A percentile compares a stretch with the other conserved stretches of the same genome.
phyloP scores from a whole-genome alignment of 2,888 invertebrate genomes.

The Brenthis ino region DNA sequence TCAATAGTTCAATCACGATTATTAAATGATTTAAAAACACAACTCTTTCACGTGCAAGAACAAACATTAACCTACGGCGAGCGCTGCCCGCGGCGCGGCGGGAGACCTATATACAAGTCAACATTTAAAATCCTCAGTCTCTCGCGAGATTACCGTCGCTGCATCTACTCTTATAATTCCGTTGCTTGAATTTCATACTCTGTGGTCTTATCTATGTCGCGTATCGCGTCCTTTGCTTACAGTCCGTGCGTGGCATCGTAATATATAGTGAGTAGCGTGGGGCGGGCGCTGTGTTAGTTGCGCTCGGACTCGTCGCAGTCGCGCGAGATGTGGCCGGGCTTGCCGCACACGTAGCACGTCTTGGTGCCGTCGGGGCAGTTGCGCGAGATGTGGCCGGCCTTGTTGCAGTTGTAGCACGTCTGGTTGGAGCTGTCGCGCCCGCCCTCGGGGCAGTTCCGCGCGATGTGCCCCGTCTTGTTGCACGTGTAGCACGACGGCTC shows the following conservation, averaged over 20 bases:
- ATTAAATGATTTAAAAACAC: slow-evolving; percentile 82
- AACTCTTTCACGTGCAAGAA: slow-evolving; percentile 79
- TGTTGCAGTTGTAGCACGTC: slow-evolving; percentile 97
- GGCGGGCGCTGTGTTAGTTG: slow-evolving; percentile 69
- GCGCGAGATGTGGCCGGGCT: slow-evolving; percentile 94
- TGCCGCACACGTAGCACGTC: slow-evolving; percentile 96
- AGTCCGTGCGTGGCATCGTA: slow-evolving; percentile 73
- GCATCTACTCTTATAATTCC: slow-evolving; percentile 74
- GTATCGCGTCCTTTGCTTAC: slow-evolving; percentile 79
- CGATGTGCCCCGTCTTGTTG: slow-evolving; percentile 96
- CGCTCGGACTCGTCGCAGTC: slow-evolving; percentile 93
- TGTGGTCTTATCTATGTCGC: slow-evolving; percentile 46
- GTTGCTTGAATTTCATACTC: slow-evolving; percentile 46
- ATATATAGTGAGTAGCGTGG: slow-evolving; percentile 48
- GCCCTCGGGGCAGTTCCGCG: slow-evolving; percentile 91
- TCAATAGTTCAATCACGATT: slow-evolving; percentile 81
- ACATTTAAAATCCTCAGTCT: slow-evolving; percentile 72
- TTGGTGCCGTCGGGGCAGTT: slow-evolving; percentile 93
- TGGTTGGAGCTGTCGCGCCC: slow-evolving; percentile 86
- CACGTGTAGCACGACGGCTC: slow-evolving; percentile 97
- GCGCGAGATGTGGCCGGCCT: slow-evolving; percentile 94
- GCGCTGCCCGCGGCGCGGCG: slow-evolving; percentile 54
- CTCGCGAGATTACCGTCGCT: slow-evolving; percentile 57
- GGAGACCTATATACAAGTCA: slow-evolving; percentile 77
- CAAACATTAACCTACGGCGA: slow-evolving; percentile 73